Evolutionary conservation across 2,113 vertebrate genomes (phyloP).

Genomic region (Speoplatyrhinus poulsoni): DNA sequence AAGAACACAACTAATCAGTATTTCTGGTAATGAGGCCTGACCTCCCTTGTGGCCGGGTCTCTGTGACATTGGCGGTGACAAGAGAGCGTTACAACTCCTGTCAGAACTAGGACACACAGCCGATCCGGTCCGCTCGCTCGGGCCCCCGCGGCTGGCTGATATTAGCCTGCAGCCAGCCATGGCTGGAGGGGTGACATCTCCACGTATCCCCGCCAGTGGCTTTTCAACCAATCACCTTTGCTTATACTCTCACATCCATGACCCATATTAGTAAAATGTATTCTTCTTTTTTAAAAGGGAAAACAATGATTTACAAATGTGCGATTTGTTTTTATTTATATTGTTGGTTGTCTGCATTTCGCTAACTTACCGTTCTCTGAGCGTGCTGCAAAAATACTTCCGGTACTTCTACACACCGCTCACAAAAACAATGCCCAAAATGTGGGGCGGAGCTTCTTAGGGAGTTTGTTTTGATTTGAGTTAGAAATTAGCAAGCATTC

Average conservation of each 20-base stretch:
- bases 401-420: too few species aligned
- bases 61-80: constrained; percentile 16
- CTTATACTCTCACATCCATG: constrained; percentile 3
- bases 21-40: constrained; percentile 55
- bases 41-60: constrained; percentile 23
- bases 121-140: constrained; percentile 11
- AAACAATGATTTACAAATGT: background rate
- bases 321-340: background rate
- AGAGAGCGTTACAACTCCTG: constrained; percentile 53
- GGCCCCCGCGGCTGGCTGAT: constrained; percentile 8
- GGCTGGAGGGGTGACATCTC: constrained; percentile 41
- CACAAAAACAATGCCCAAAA: too few species aligned
- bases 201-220: constrained; percentile 28
- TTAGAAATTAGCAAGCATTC: too few species aligned
- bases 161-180: constrained; percentile 41
- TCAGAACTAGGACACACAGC: constrained; percentile 71
- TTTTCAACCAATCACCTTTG: constrained; percentile 1
- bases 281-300: too few species aligned
- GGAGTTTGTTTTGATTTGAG: too few species aligned
- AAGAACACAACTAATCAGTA: constrained; percentile 29
- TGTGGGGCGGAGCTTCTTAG: too few species aligned
- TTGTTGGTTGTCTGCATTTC: background rate
- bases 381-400: too few species aligned
- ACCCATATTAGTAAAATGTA: constrained; percentile 19
- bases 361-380: too few species aligned